A percentile compares a stretch with the other conserved stretches of the same genome.
Evolutionary conservation across 1,140 invertebrate genomes (phyloP).

Genomic region (Cepaea nemoralis): DNA sequence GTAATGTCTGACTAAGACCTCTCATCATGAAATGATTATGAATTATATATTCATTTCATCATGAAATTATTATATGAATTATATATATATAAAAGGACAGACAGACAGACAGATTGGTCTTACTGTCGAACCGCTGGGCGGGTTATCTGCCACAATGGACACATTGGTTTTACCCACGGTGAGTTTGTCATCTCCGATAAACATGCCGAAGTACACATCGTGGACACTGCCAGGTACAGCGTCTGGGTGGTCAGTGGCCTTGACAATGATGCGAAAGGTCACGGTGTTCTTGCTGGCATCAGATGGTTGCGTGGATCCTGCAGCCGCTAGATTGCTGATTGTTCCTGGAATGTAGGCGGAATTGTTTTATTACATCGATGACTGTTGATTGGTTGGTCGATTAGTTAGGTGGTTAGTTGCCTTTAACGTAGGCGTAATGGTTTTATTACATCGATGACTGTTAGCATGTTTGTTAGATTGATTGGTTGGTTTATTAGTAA

Average conservation of each 20-base stretch:
- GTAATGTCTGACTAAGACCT: too few relatives aligned
- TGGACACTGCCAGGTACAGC: slow-evolving; percentile 28
- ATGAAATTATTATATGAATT: too few relatives aligned
- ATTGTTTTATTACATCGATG: neutral
- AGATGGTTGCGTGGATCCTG: slow-evolving; percentile 30
- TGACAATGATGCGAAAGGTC: slow-evolving; percentile 43
- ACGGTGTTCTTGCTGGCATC: slow-evolving; percentile 17
- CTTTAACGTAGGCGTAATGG: neutral
- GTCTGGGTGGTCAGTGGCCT: slow-evolving; percentile 38
- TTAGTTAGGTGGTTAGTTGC: neutral
- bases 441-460: neutral
- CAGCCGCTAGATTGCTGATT: slow-evolving; percentile 44
- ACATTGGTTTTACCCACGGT: slow-evolving; percentile 6
- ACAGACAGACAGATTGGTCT: too few relatives aligned
- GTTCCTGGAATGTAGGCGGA: slow-evolving; percentile 32
- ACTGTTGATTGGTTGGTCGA: too few relatives aligned
- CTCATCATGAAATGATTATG: too few relatives aligned
- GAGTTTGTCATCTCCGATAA: slow-evolving; percentile 13
- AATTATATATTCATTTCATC: too few relatives aligned
- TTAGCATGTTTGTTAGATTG: neutral
- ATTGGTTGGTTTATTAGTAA: too few relatives aligned
- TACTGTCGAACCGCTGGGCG: slow-evolving; percentile 27
- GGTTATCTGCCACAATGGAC: neutral
- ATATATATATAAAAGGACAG: too few relatives aligned
- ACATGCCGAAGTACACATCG: slow-evolving; percentile 35